Conservation (phyloP, 1,140 invertebrate species). For the Macrosteles quadrilineatus region DNA sequence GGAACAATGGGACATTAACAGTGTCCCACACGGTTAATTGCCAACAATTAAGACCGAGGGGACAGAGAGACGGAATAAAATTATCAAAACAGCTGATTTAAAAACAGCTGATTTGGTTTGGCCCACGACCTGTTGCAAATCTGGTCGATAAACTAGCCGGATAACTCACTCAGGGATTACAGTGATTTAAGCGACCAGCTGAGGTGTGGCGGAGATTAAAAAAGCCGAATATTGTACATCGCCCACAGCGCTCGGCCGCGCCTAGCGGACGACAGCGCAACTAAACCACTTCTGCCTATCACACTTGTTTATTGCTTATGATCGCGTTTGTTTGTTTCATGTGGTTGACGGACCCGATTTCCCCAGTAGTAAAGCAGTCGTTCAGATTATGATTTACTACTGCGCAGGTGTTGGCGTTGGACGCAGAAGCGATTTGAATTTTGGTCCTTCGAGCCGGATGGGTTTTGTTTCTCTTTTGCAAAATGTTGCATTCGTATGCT, state of each 20-base stretch:
- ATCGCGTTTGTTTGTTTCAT: background rate
- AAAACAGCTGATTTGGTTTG: no score
- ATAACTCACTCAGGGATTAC: slow-evolving; percentile 11
- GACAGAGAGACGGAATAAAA: slow-evolving; percentile 4
- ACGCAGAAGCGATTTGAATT: no score
- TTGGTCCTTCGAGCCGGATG: no score
- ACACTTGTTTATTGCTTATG: background rate
- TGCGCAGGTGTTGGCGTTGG: no score
- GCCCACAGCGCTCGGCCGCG: background rate
- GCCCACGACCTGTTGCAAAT: background rate
- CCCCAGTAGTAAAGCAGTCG: background rate
- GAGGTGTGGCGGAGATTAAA: background rate
- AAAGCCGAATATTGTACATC: background rate
- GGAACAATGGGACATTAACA: no score
- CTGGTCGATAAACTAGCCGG: background rate
- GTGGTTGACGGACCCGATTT: background rate
- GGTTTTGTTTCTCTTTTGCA: no score
- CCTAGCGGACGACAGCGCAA: background rate
- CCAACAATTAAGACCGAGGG: background rate
- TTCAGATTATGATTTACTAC: no score
- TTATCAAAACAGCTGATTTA: slow-evolving; percentile 5
- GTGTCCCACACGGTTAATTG: background rate
- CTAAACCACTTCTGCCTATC: background rate
- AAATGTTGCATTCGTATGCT: no score
- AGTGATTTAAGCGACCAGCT: background rate